Percentiles rank a stretch among this genome's conserved stretches.
These are phyloP conservation scores for Trichonephila clavipes DNA, from an alignment of 1,140 invertebrate genomes.

Conservation along the genomic window DNA sequence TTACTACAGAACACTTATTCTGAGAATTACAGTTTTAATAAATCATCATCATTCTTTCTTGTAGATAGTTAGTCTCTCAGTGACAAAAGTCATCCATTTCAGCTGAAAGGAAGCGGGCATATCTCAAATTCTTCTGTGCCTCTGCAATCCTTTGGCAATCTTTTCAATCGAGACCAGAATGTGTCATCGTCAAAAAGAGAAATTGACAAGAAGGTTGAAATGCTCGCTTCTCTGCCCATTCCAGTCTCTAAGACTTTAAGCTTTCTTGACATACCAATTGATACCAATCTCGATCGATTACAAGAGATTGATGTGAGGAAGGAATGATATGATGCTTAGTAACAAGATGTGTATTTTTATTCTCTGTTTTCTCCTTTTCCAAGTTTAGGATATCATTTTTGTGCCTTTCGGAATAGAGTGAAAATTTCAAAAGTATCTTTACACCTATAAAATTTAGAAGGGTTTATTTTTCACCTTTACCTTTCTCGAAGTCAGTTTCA, in stretches of 20 bases:
- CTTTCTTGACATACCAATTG: constrained; percentile 39
- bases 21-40: background rate
- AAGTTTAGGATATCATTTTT: background rate
- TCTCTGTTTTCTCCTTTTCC: background rate
- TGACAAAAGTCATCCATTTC: background rate
- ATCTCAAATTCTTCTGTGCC: background rate
- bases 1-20: background rate
- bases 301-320: background rate
- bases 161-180: constrained; percentile 29
- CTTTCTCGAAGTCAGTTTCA: background rate
- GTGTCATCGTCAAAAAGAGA: constrained; percentile 36
- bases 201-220: constrained; percentile 54
- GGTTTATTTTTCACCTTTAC: background rate
- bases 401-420: background rate
- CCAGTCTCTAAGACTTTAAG: constrained; percentile 47
- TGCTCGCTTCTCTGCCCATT: constrained; percentile 31
- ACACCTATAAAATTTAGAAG: background rate
- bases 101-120: background rate
- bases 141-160: constrained; percentile 4
- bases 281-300: constrained; percentile 36
- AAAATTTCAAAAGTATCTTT: background rate
- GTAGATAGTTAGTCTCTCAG: background rate
- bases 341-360: constrained; percentile 31
- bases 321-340: background rate
- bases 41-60: background rate